Evolutionary conservation across 2,797 vertebrate species (phyloP).

Genomic region (Hypotaenidia philippensis): DNA sequence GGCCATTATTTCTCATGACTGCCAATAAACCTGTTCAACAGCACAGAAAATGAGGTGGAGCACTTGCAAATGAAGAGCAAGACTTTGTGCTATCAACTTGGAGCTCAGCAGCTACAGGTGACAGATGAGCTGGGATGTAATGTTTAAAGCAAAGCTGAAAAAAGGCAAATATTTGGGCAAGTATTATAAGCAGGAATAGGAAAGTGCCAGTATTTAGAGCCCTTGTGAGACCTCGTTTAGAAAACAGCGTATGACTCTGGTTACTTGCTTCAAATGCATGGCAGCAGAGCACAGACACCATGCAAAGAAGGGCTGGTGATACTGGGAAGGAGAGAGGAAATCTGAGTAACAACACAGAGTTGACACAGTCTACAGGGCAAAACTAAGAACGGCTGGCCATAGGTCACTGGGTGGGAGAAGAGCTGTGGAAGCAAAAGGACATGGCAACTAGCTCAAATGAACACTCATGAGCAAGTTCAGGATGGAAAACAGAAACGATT

Average conservation of each 20-base stretch:
- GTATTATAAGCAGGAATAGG: not conserved
- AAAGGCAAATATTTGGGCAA: not conserved
- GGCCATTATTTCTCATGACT: not conserved
- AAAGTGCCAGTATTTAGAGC: not conserved
- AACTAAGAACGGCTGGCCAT: not conserved
- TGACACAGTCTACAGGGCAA: not conserved
- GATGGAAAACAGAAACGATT: not conserved
- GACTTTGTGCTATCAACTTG: not conserved
- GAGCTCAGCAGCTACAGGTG: not conserved
- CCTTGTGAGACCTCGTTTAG: not conserved
- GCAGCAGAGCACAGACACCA: not conserved
- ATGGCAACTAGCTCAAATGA: not conserved
- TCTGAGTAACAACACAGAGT: not conserved
- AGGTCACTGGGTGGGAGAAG: not conserved
- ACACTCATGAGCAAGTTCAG: not conserved
- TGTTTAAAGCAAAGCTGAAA: constrained; percentile 1
- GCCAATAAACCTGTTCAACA: not conserved
- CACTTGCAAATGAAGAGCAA: not conserved
- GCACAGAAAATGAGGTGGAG: not conserved
- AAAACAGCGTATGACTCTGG: not conserved
- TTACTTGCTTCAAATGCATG: constrained; percentile 5
- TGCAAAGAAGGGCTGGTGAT: not conserved
- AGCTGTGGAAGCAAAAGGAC: constrained; percentile 8
- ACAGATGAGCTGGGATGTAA: not conserved
- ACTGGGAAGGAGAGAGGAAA: not conserved